Evolutionary conservation across 2,888 invertebrate species (phyloP), one percentile per base, ranked within the genome.

Genomic region (Auanema freiburgensis): DNA sequence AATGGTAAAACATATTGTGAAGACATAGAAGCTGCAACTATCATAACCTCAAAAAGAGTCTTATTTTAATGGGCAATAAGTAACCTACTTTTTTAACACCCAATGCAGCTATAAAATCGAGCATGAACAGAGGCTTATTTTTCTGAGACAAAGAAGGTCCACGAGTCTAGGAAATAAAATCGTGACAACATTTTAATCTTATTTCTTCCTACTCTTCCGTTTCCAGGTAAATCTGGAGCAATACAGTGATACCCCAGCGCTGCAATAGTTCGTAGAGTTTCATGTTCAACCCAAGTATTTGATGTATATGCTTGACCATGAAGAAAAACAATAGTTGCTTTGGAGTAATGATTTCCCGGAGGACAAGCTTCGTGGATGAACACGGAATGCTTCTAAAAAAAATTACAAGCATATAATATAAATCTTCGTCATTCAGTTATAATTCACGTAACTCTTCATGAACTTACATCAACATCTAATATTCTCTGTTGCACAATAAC

Each of bases 241-340:
- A 74, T 61, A 33, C 69, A 71, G 21, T 72, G 76, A 51, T 70
- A 76, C 23, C 76, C 76, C 21, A 69, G 61, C 18, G 72, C 69
- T 3, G 72, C 72, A 46, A 72, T 62, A 11, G 66, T 66, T 53
- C 66, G 44, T 18, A 74, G 23, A 49, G 66, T 57, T 16, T 69
- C 63, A 41, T 74, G 64, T 43, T 76, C 72, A 2, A 51, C 46
- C 76, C 76, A 76, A 10, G 74, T 74, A 8, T 70, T 61, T 0
- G 71, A 71, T 1, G 72, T 66, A 42, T 70, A 76, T 6, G 70
- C 65, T 58, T 76, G 76, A 14, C 76, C 76, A 50, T 76, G 76
- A 1, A 76, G 63, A 50, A 76, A 68, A 2, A 76, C 57, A 3
- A 76, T 64, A 10, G 65, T 62, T 6, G 68, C 71, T 43, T 76